Percentiles rank a stretch among this genome's conserved stretches.
phyloP scores from a whole-genome alignment of 2,113 vertebrate species.

The Xyliphius kryptos region DNA sequence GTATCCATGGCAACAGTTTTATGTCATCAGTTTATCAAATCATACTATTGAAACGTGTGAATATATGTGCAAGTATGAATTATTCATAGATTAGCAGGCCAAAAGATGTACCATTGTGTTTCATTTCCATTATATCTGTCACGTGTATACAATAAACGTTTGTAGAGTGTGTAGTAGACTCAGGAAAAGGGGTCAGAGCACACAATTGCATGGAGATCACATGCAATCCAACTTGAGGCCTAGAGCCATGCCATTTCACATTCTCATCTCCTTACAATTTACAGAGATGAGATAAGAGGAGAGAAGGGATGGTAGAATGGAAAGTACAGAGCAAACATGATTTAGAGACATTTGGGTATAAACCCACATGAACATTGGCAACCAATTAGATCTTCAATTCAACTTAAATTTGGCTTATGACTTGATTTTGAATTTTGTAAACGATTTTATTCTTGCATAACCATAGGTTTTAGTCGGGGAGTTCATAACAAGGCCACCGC shows the following conservation, averaged over 20 bases:
- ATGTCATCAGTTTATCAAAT: no score
- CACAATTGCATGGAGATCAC: constrained; percentile 47
- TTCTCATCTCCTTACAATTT: constrained; percentile 31
- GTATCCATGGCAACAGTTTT: no score
- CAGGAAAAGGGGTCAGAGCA: constrained; percentile 54
- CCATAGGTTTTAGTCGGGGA: no score
- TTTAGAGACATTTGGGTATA: not conserved
- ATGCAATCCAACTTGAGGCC: constrained; percentile 42
- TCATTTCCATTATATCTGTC: constrained; percentile 9
- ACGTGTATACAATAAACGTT: constrained; percentile 18
- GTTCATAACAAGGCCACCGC: no score
- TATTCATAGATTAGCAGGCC: no score
- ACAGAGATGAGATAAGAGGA: constrained; percentile 17
- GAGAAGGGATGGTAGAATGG: not conserved
- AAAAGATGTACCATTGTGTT: constrained; percentile 14
- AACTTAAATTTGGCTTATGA: no score
- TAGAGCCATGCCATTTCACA: constrained; percentile 34
- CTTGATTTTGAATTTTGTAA: no score
- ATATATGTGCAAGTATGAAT: no score
- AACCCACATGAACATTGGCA: not conserved
- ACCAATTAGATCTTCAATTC: not conserved
- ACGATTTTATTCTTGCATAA: no score
- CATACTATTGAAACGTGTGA: no score
- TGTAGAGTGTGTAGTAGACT: constrained; percentile 45
- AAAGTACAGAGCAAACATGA: not conserved